These are phyloP conservation scores for Trissolcus brochymenae DNA, from an alignment of 2,888 invertebrate genomes.

Conservation along the genomic window DNA sequence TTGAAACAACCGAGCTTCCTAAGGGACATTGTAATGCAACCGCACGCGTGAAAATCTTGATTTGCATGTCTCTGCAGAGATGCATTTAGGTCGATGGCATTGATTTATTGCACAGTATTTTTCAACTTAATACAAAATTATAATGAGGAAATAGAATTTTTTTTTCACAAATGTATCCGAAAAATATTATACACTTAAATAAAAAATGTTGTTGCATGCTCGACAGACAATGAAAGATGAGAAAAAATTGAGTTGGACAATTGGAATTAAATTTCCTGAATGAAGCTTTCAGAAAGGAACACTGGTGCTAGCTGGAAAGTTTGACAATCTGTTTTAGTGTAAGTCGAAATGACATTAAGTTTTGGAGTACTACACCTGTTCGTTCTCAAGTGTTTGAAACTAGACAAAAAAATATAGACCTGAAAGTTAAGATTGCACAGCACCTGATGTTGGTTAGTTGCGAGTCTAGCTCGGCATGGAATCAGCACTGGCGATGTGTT, in stretches of 20 bases:
- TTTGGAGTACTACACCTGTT: conserved; percentile 54
- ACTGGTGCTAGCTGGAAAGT: conserved; percentile 50
- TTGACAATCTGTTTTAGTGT: conserved; percentile 57
- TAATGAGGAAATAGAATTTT: too few species aligned
- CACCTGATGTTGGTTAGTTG: conserved; percentile 47
- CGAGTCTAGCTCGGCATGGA: conserved; percentile 24
- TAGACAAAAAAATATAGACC: conserved; percentile 46
- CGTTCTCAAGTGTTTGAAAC: conserved; percentile 48
- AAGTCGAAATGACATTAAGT: conserved; percentile 54
- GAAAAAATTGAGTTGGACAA: too few species aligned
- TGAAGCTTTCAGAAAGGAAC: conserved; percentile 48
- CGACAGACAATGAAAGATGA: too few species aligned
- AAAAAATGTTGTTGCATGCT: too few species aligned
- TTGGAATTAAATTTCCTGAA: conserved; percentile 49
- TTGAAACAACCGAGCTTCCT: conserved; percentile 38
- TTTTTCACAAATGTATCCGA: too few species aligned
- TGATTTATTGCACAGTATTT: conserved; percentile 10
- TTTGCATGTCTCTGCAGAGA: conserved; percentile 25
- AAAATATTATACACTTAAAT: too few species aligned
- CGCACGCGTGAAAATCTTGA: conserved; percentile 18
- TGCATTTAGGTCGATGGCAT: conserved; percentile 12
- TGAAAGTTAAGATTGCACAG: conserved; percentile 30
- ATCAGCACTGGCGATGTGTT: background rate
- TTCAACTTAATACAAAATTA: conserved; percentile 14
- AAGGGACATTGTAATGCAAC: conserved; percentile 29